phyloP scores from a whole-genome alignment of 2,888 invertebrate species.

The Ophonus ardosiacus region DNA sequence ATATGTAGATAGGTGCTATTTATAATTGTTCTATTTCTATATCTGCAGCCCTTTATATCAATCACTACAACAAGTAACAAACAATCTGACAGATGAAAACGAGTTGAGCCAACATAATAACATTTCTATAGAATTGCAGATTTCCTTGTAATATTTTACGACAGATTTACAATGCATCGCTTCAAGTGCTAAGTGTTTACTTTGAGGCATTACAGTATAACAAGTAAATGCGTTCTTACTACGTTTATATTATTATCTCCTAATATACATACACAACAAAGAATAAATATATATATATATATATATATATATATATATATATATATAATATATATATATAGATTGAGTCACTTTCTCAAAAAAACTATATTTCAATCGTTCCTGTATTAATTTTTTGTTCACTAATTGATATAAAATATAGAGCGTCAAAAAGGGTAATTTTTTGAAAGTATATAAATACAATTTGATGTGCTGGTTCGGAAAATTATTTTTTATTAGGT shows the following conservation, averaged over 20 bases:
- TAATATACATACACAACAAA: no score
- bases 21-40: not conserved
- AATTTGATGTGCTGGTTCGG: no score
- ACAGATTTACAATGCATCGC: not conserved
- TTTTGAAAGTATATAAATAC: no score
- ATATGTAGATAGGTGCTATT: not conserved
- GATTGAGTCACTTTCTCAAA: no score
- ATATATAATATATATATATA: no score
- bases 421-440: no score
- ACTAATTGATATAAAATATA: no score
- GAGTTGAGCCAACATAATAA: not conserved
- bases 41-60: not conserved
- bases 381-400: no score
- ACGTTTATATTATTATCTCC: not conserved
- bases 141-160: not conserved
- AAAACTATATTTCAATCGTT: no score
- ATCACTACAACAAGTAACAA: not conserved
- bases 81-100: not conserved
- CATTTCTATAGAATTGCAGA: not conserved
- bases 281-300: no score
- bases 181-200: not conserved
- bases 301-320: no score
- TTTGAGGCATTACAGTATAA: not conserved
- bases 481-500: no score
- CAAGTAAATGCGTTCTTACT: not conserved